Conservation (phyloP, 64 coral and sea anemone genomes). For the Pachyseris speciosa region DNA sequence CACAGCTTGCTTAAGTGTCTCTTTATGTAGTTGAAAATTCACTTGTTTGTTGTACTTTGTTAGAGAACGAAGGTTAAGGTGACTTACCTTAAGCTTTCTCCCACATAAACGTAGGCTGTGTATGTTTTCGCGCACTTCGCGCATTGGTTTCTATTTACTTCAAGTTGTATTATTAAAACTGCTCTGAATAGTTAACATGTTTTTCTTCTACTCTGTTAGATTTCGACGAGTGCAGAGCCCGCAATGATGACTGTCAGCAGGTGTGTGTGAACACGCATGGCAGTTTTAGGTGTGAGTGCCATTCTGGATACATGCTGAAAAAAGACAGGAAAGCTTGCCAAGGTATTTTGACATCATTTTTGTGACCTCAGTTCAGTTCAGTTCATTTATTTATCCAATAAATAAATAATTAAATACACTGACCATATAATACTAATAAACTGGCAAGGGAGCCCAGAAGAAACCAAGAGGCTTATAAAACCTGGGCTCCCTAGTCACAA, state of each 20-base stretch:
- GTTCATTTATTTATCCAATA: neutral
- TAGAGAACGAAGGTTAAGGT: too few relatives aligned
- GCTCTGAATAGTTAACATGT: neutral
- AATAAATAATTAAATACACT: too few relatives aligned
- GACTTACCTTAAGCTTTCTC: too few relatives aligned
- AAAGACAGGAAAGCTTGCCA: constrained; percentile 28
- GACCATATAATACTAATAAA: too few relatives aligned
- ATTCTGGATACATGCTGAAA: constrained; percentile 19
- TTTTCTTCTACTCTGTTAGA: neutral
- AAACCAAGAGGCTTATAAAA: too few relatives aligned
- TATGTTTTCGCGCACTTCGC: too few relatives aligned
- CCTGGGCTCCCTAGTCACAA: too few relatives aligned
- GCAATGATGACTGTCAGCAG: constrained; percentile 70
- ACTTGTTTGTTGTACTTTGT: too few relatives aligned
- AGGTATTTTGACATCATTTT: constrained; percentile 9
- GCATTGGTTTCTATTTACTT: neutral
- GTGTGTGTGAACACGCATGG: constrained; percentile 68
- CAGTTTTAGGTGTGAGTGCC: constrained; percentile 42
- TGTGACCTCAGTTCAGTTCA: neutral
- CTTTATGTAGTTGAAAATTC: too few relatives aligned
- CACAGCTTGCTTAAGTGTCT: too few relatives aligned
- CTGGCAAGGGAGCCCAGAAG: too few relatives aligned
- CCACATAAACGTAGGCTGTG: too few relatives aligned
- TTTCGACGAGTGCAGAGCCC: constrained; percentile 25
- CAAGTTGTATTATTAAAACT: neutral